phyloP scores from a whole-genome alignment of 1,140 invertebrate genomes.

The Papilio helenus region DNA sequence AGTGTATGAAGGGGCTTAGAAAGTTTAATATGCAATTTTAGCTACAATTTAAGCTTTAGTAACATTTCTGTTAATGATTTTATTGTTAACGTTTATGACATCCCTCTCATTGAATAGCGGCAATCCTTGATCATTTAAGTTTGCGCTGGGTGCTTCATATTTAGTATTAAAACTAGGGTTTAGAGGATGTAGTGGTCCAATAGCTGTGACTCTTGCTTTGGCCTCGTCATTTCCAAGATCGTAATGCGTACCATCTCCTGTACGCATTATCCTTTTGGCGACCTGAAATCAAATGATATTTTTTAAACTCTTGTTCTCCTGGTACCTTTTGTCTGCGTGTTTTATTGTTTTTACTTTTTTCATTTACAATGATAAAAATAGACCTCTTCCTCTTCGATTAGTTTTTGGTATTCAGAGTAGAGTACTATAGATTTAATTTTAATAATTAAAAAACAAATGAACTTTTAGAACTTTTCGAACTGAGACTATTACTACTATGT shows the following conservation, averaged over 20 bases:
- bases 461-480: too few relatives aligned
- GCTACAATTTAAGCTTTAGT: constrained; percentile 8
- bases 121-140: constrained; percentile 61
- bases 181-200: constrained; percentile 65
- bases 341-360: too few relatives aligned
- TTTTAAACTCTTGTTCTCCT: background rate
- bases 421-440: too few relatives aligned
- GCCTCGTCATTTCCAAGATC: constrained; percentile 63
- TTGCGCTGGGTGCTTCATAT: constrained; percentile 55
- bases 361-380: background rate
- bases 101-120: constrained; percentile 68
- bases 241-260: constrained; percentile 71
- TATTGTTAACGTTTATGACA: constrained; percentile 46
- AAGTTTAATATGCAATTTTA: too few relatives aligned
- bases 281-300: constrained; percentile 50
- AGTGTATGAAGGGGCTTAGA: too few relatives aligned
- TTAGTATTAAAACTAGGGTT: constrained; percentile 66
- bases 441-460: too few relatives aligned
- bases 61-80: constrained; percentile 39
- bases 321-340: background rate
- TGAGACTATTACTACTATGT: too few relatives aligned
- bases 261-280: constrained; percentile 56
- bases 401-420: too few relatives aligned
- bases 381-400: background rate
- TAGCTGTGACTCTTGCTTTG: constrained; percentile 53